phyloP scores from a whole-genome alignment of 2,797 vertebrate genomes.

The Phataginus tetradactyla region DNA sequence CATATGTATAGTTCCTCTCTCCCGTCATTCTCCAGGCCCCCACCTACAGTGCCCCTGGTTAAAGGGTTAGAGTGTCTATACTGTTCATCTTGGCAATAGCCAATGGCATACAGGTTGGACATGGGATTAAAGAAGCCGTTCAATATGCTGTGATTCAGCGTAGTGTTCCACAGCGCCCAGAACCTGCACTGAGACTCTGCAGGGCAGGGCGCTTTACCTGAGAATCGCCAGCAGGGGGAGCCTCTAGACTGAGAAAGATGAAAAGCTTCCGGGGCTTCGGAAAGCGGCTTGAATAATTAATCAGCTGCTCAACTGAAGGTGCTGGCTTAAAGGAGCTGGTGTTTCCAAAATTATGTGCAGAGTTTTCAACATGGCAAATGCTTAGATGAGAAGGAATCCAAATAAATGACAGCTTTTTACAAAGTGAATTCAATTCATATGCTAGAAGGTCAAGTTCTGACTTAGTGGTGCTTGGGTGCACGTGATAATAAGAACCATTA shows the following conservation, averaged over 20 bases:
- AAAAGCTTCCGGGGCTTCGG: background rate
- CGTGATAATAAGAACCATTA: background rate
- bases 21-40: background rate
- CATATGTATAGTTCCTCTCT: background rate
- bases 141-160: background rate
- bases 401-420: background rate
- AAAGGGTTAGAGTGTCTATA: background rate
- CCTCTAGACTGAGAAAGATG: constrained; percentile 70
- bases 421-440: background rate
- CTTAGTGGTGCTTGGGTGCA: background rate
- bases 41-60: background rate
- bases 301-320: background rate
- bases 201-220: background rate
- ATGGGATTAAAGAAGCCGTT: background rate
- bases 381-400: background rate
- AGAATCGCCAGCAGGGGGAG: constrained; percentile 84
- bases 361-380: background rate
- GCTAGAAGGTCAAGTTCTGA: background rate
- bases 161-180: background rate
- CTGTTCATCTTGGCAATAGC: background rate
- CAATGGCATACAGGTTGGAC: background rate
- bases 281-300: background rate
- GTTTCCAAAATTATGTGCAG: background rate
- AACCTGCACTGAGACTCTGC: background rate
- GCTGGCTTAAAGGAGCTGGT: background rate